phyloP scores from a whole-genome alignment of 1,140 invertebrate genomes.

The Hormaphis cornu region DNA sequence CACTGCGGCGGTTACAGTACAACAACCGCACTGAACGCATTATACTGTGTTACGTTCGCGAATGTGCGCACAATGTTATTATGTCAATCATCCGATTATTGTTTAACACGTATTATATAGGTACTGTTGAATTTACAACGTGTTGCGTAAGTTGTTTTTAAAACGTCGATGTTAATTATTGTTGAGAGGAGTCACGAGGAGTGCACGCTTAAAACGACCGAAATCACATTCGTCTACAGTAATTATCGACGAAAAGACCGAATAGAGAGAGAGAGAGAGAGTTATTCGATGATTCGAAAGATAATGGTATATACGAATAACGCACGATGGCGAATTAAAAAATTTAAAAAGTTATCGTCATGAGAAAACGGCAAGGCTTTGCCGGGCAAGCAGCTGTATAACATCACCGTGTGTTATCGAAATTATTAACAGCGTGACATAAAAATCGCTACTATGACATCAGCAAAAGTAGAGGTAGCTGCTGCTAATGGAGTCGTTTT shows the following conservation, averaged over 20 bases:
- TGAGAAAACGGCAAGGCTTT: too few relatives aligned
- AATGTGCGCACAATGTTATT: not conserved
- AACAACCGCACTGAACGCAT: not conserved
- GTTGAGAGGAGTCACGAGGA: not conserved
- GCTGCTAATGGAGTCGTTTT: not conserved
- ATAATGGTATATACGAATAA: too few relatives aligned
- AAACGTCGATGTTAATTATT: not conserved
- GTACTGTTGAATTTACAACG: not conserved
- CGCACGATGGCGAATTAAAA: too few relatives aligned
- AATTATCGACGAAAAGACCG: too few relatives aligned
- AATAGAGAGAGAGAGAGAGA: too few relatives aligned
- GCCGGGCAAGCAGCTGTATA: too few relatives aligned
- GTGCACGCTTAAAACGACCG: not conserved
- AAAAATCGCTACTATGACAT: not conserved
- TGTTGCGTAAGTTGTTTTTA: not conserved
- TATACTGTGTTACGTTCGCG: not conserved
- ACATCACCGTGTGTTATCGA: too few relatives aligned
- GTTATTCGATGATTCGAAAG: too few relatives aligned
- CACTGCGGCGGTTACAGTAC: not conserved
- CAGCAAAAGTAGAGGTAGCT: too few relatives aligned
- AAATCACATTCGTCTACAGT: not conserved
- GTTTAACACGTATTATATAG: not conserved
- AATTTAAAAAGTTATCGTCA: too few relatives aligned
- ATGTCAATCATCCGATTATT: not conserved
- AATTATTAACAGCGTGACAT: not conserved